Evolutionary conservation across 2,113 vertebrate species (phyloP), one percentile per base, ranked within the genome.

Genomic region (Gambusia holbrooki): DNA sequence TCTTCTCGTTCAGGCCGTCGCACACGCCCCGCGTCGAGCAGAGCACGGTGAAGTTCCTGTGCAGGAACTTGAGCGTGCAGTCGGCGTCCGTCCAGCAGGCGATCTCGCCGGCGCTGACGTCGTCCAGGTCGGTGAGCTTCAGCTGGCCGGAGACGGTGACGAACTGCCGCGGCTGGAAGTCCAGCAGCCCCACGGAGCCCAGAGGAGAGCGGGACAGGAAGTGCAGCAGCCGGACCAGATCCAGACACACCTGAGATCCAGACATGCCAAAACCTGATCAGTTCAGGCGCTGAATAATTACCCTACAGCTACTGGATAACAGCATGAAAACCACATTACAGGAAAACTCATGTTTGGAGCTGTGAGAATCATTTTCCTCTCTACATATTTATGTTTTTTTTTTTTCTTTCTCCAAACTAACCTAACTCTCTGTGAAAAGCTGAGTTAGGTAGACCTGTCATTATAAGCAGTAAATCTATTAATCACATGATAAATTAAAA

Each of bases 151-250:
- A 93, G 79, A 97, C 96, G 66, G 95, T 94, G 79, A 98, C 94
- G 76, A 98, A 98, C 93, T 98, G 97, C 48, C 96, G 94, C 0
- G 97, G 96, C 91, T 97, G 96, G 91, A 98, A 98, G 93, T 98
- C 97, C 93, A 98, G 91, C 79, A 98, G 94, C 40, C 92, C 95
- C 89, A 97, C 93, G 2, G 97, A 96, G 79, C 96, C 97, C 88
- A 97, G 90, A 9, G 96, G 96, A 15, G 96, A 96, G 87, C 87
- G 91, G 68, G 96, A 96, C 73, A 98, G 94, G 90, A 96, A 97
- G 90, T 96, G 93, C 63, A 98, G 94, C 75, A 98, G 94, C 73
- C 94, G 86, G 76, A 95, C 95, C 84, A 98, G 93, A 76, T 96
- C 95, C 82, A 97, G 89, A 91, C 96, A 98, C 86, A 97, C 95